A percentile compares a stretch with the other conserved stretches of the same genome.
Evolutionary conservation across 2,888 invertebrate species (phyloP).

Genomic region (Cistogaster globosa): DNA sequence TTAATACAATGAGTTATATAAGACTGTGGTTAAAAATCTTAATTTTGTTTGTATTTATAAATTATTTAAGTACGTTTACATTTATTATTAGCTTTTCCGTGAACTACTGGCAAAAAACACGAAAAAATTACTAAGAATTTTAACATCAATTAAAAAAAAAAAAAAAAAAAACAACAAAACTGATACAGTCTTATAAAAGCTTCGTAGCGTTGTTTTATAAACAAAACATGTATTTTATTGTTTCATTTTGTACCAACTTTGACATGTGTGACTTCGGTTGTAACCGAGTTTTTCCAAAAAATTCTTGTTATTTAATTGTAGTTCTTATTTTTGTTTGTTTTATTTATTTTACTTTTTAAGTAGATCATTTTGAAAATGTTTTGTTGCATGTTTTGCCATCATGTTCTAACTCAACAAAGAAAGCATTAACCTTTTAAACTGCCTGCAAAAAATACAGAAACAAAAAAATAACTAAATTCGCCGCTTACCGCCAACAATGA

Average conservation of each 20-base stretch:
- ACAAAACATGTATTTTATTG: slow-evolving; percentile 73
- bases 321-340: slow-evolving; percentile 26
- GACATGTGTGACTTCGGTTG: slow-evolving; percentile 81
- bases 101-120: not conserved
- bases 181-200: slow-evolving; percentile 13
- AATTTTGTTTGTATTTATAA: not conserved
- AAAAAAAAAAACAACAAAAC: not conserved
- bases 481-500: slow-evolving; percentile 46
- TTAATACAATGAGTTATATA: too few relatives aligned
- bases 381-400: slow-evolving; percentile 70
- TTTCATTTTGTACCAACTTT: slow-evolving; percentile 81
- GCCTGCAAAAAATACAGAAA: slow-evolving; percentile 33
- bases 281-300: slow-evolving; percentile 67
- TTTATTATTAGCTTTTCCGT: not conserved
- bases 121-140: slow-evolving; percentile 24
- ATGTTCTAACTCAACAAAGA: slow-evolving; percentile 63
- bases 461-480: slow-evolving; percentile 1
- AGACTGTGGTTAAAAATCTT: not conserved
- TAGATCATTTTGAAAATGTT: slow-evolving; percentile 59
- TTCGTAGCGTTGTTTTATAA: not conserved
- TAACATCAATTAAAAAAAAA: slow-evolving; percentile 2
- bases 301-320: slow-evolving; percentile 62
- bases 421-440: slow-evolving; percentile 69
- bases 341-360: not conserved
- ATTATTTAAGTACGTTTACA: not conserved